These are phyloP conservation scores for Ranitomeya imitator DNA, from an alignment of 2,113 vertebrate species.

Conservation along the genomic window DNA sequence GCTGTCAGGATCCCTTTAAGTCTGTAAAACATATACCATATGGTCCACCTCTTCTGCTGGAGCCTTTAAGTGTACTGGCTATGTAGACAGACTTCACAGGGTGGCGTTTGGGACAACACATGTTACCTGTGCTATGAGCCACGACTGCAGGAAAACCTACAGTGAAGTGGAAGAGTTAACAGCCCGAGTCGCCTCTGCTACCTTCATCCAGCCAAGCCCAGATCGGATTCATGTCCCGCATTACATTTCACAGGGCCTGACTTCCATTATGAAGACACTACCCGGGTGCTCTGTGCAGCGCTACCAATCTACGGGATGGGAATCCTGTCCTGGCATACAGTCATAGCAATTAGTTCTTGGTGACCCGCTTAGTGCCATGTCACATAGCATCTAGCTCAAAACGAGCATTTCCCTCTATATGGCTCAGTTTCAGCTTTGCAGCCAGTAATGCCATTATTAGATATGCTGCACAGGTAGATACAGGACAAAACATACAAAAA, in stretches of 20 bases:
- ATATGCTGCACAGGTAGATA: neutral
- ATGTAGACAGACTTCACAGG: too few species aligned
- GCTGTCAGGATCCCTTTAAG: too few species aligned
- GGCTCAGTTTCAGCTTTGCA: neutral
- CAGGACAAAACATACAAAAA: neutral
- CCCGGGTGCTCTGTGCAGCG: neutral
- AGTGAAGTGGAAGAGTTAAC: too few species aligned
- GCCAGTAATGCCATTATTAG: neutral
- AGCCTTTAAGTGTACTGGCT: too few species aligned
- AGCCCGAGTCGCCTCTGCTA: neutral
- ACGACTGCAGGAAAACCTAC: too few species aligned
- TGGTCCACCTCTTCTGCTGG: too few species aligned
- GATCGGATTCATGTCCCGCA: neutral
- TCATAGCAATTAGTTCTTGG: neutral
- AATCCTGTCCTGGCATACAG: slow-evolving; percentile 16
- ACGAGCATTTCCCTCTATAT: neutral
- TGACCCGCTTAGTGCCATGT: slow-evolving; percentile 8
- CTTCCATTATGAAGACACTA: neutral
- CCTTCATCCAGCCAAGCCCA: neutral
- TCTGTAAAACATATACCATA: too few species aligned
- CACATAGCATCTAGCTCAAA: neutral
- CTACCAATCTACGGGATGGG: neutral
- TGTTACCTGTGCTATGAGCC: too few species aligned
- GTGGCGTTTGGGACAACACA: too few species aligned
- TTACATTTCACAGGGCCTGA: neutral